Base-by-base conservation (phyloP, 1,140 invertebrate species). In the Microplitis mediator region DNA sequence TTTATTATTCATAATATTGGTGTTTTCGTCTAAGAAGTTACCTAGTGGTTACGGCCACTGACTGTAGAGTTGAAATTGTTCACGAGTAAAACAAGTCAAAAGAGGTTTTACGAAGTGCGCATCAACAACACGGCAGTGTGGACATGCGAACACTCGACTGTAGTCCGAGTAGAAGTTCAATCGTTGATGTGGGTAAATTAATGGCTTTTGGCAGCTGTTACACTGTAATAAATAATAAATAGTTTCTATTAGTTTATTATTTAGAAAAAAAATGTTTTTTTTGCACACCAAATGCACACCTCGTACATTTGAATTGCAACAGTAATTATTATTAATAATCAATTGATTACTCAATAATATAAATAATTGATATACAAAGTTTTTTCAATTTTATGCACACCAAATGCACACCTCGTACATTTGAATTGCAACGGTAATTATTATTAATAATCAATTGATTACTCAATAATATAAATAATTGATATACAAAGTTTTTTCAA, bases 141-240 rank as follows among this genome's bases (percentile, higher is more conserved):
- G 95, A 88, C 97, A 99, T 69, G 93, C 91, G 79, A 97, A 92
- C 77, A 93, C 91, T 80, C 95, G 95, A 84, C 95, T 97, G 89
- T 98, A 98, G 87, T 98, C 95, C 77, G 95, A 97, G 90, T 96
- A 97, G 90, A 93, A 98, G 87, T 95, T 94, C 73, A 97, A 88
- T 76, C 95, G 91, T 86, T 97, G 94, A 79, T 95, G 93, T 6
- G 94, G 93, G 80, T 94, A 91, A 79, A 97, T 92, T 66, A 97
- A 90, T 23, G 94, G 91, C 85, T 95, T 94, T 86, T 91, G 92
- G 89, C 95, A 97, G 80, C 90, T 92, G 89, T 95, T 96, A 89
- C 96, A 97, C 94, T 96, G 89, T 3, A 89, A 88, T 75, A 83
- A 77, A 87, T 75, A 76, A 72, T 32, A 54, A n/a, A 31, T 66